Evolutionary conservation across 2,888 invertebrate species (phyloP).

Genomic region (Drosophila borborema): DNA sequence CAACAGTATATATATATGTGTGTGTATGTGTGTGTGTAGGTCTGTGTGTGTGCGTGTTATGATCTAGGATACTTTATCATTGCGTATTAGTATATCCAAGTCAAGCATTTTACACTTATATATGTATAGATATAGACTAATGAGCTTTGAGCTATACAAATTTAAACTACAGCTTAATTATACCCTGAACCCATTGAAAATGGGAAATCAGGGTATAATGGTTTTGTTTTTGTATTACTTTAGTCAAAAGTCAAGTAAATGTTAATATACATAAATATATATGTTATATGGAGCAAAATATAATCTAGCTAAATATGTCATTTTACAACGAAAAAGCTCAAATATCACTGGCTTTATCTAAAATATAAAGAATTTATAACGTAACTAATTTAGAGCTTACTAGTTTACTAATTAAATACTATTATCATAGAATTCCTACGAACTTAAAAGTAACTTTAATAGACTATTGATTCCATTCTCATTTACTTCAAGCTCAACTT

Average conservation of each 20-base stretch:
- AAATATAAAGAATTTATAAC: not conserved
- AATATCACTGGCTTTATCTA: not conserved
- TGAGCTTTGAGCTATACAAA: not conserved
- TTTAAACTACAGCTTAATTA: not conserved
- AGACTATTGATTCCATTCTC: too few species aligned
- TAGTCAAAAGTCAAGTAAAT: not conserved
- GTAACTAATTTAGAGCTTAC: not conserved
- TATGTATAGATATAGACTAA: not conserved
- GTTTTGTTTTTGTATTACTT: too few species aligned
- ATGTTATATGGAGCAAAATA: not conserved
- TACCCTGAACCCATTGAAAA: too few species aligned
- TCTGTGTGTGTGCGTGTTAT: not conserved
- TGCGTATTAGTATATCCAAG: not conserved
- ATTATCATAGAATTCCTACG: too few species aligned
- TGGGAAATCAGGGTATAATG: too few species aligned
- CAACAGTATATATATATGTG: conserved; percentile 4
- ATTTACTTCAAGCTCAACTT: too few species aligned
- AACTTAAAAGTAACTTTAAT: too few species aligned
- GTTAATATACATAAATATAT: conserved; percentile 2
- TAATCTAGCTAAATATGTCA: not conserved
- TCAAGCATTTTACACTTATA: not conserved
- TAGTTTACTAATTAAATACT: not conserved
- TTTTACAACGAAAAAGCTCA: not conserved
- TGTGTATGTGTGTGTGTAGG: not conserved
- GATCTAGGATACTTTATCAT: conserved; percentile 4